Evolutionary conservation across 1,140 invertebrate genomes (phyloP).

Genomic region (Caenorhabditis latens): DNA sequence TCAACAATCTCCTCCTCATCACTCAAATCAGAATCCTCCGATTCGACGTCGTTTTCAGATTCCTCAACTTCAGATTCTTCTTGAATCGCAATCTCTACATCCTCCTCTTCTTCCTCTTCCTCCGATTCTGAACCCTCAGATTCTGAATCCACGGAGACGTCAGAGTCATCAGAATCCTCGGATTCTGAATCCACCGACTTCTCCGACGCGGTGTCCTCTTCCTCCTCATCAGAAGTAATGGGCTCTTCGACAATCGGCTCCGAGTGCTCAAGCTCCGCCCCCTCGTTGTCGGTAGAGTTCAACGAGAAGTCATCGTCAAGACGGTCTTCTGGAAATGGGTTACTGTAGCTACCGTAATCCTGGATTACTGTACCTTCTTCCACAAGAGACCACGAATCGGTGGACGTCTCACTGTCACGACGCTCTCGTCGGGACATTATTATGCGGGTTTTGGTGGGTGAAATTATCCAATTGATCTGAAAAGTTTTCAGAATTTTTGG

Average conservation of each 20-base stretch:
- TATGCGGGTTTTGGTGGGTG: neutral
- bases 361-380: neutral
- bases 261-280: neutral
- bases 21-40: neutral
- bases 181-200: conserved; percentile 10
- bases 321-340: neutral
- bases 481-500: neutral
- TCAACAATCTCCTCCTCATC: neutral
- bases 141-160: neutral
- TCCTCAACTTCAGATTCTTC: neutral
- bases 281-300: conserved; percentile 11
- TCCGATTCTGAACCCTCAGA: neutral
- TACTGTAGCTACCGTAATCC: neutral
- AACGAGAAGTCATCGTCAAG: conserved; percentile 28
- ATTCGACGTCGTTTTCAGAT: neutral
- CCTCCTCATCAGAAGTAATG: conserved; percentile 16
- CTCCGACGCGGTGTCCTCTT: conserved; percentile 12
- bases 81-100: neutral
- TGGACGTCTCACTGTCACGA: conserved; percentile 48
- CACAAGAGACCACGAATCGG: conserved; percentile 41
- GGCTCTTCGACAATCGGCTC: conserved; percentile 25
- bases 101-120: neutral
- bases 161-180: too few relatives aligned
- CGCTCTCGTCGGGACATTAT: conserved; percentile 20
- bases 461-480: conserved; percentile 24